Evolutionary conservation across 2,113 vertebrate genomes (phyloP).

Genomic region (Seriola aureovittata): DNA sequence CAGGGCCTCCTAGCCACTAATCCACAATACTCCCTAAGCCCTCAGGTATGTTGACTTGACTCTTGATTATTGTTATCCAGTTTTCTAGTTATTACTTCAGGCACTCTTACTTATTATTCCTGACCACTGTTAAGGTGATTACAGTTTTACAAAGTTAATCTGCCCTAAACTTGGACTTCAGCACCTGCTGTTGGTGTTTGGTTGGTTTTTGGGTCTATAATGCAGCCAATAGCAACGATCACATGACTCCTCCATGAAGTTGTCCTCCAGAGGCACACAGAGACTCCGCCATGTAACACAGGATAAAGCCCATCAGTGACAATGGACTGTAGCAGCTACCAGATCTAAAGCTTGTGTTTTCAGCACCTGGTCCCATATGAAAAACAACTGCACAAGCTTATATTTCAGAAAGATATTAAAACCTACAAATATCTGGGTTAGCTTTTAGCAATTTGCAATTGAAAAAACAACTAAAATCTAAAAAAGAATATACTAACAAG

Average conservation of each 20-base stretch:
- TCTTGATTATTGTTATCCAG: neutral
- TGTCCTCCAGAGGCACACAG: constrained; percentile 2
- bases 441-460: neutral
- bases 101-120: constrained; percentile 2
- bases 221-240: neutral
- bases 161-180: neutral
- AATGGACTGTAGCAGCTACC: neutral
- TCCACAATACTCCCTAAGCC: constrained; percentile 14
- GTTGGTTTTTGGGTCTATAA: neutral
- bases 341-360: neutral
- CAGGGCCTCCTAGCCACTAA: constrained; percentile 1
- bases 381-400: neutral
- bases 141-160: constrained; percentile 12
- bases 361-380: too few species aligned
- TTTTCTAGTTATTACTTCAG: neutral
- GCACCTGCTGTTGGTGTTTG: neutral
- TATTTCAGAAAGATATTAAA: neutral
- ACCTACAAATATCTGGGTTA: neutral
- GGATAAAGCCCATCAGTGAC: neutral
- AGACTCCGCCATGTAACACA: neutral
- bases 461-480: neutral
- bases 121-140: neutral
- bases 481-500: constrained; percentile 2
- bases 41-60: constrained; percentile 33
- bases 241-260: neutral